Evolutionary conservation across 1,140 invertebrate species (phyloP), one percentile per base, ranked within the genome.

Genomic region (Ruditapes philippinarum): DNA sequence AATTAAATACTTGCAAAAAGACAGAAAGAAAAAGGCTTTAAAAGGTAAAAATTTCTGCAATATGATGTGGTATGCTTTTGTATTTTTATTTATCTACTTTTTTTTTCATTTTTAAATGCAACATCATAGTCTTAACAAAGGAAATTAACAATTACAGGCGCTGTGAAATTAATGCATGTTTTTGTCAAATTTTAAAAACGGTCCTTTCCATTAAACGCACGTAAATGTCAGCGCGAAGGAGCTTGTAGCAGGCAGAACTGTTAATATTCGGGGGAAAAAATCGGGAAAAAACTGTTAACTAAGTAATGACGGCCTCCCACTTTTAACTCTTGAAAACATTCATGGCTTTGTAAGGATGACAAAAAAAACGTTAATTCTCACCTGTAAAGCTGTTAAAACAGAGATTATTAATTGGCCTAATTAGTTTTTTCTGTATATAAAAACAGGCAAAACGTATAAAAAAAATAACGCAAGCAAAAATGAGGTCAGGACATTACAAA

Each of bases 401-500:
- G 33, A 33, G 14, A 25, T 38, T 70, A 70, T 70, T 70, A 70
- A 70, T 70, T 70, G 36, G 14, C 22, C 36, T 70, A 19, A 70
- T 70, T 70, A 70, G 0, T 19, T 36, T 70, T 70, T 70, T n/a
- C 38, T 70, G 65, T 70, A 33, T 70, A 70, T 14, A 4, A 70
- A 70, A 70, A 17, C 28, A 40, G 0, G 65, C 19, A 17, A 70
- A 70, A 38, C 38, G 65, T 79, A 79, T n/a, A n/a, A n/a, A n/a
- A n/a, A n/a, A n/a, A n/a, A n/a, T n/a, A n/a, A 17, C n/a, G 31
- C 33, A 79, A 79, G 38, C 76, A 79, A 54, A 79, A 76, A 79
- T 33, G 45, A 82, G 80, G 80, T 82, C 62, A 82, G 2, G 9
- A n/a, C 51, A 28, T 82, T 68, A 68, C 80, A 68, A 82, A 82